Percentiles rank a stretch among this genome's conserved stretches.
Conservation (phyloP, 2,797 vertebrate genomes). For the Anisognathus igniventris region DNA sequence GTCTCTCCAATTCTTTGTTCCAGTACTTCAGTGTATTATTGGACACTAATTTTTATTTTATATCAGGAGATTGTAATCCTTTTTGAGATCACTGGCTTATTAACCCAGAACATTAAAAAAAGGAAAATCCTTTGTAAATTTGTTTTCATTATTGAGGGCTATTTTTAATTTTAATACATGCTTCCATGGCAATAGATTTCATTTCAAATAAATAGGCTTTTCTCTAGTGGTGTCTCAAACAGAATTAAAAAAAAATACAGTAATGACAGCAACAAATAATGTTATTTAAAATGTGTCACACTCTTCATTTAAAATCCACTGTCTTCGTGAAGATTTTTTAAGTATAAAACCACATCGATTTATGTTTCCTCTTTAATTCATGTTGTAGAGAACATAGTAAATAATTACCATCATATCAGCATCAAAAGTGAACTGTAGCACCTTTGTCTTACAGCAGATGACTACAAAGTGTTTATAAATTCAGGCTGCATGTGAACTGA, state of each 20-base stretch:
- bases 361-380: neutral
- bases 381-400: neutral
- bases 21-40: neutral
- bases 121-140: neutral
- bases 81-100: neutral
- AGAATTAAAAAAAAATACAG: neutral
- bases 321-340: neutral
- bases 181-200: neutral
- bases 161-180: constrained; percentile 26
- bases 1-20: constrained; percentile 39
- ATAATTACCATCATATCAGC: neutral
- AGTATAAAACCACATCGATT: neutral
- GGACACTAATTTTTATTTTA: constrained; percentile 39
- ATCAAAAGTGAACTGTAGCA: neutral
- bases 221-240: neutral
- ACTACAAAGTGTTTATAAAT: neutral
- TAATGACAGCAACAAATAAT: neutral
- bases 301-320: neutral
- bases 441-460: neutral
- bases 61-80: neutral
- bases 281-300: neutral
- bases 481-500: neutral
- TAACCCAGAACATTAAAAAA: neutral
- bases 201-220: neutral
- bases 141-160: neutral